phyloP scores from a whole-genome alignment of 1,140 invertebrate genomes.

The Onthophagus taurus region DNA sequence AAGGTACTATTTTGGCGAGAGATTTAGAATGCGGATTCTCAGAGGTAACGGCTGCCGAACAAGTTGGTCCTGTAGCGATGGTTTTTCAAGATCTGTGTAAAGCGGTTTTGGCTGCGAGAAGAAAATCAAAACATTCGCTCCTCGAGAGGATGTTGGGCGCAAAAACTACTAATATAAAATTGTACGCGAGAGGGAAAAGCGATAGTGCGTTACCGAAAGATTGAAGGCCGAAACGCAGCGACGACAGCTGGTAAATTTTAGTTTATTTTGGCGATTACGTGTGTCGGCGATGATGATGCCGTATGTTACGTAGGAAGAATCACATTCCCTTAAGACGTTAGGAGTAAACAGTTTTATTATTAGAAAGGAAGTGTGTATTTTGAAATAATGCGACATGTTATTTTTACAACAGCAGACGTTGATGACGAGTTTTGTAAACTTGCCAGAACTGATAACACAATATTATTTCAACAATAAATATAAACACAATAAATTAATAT shows the following conservation, averaged over 20 bases:
- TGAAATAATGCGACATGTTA: no score
- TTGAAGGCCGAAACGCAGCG: constrained; percentile 43
- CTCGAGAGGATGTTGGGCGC: constrained; percentile 69
- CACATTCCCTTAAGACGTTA: no score
- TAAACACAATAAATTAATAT: no score
- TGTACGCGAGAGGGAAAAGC: constrained; percentile 76
- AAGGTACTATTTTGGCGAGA: constrained; percentile 80
- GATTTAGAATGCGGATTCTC: constrained; percentile 79
- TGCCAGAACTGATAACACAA: no score
- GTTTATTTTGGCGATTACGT: not conserved
- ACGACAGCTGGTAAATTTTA: not conserved
- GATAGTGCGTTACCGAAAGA: constrained; percentile 75
- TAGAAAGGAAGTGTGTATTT: no score
- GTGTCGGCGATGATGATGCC: no score
- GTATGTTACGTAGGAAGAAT: no score
- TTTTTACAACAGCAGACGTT: no score
- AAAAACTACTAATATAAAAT: constrained; percentile 54
- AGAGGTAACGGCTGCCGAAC: constrained; percentile 84
- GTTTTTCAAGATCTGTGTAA: constrained; percentile 74
- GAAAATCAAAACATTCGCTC: constrained; percentile 75
- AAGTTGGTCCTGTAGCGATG: constrained; percentile 68
- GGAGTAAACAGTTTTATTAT: no score
- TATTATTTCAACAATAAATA: no score
- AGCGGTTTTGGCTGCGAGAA: constrained; percentile 64
- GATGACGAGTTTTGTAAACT: no score